These are phyloP conservation scores for Ctenodactylus gundi DNA, from an alignment of 2,113 vertebrate species.

Conservation along the genomic window DNA sequence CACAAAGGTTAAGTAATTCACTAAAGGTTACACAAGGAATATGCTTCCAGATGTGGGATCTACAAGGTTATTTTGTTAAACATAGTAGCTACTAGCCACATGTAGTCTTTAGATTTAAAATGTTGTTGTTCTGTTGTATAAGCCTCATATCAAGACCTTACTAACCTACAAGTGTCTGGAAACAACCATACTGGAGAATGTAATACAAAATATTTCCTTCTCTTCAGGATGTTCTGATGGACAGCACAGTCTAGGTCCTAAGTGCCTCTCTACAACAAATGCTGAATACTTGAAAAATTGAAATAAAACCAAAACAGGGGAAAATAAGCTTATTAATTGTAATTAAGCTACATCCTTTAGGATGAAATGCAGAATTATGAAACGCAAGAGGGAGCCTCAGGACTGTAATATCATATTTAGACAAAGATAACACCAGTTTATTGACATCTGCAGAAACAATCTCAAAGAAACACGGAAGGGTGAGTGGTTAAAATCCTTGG, in stretches of 20 bases:
- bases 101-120: not conserved
- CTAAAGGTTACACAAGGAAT: not conserved
- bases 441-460: not conserved
- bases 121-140: not conserved
- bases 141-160: not conserved
- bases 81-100: not conserved
- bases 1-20: not conserved
- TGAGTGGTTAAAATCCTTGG: not conserved
- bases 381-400: not conserved
- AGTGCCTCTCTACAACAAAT: not conserved
- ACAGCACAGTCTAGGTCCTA: not conserved
- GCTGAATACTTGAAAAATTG: not conserved
- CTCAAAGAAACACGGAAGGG: not conserved
- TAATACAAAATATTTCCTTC: not conserved
- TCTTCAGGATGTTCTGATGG: not conserved
- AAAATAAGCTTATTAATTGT: not conserved
- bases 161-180: not conserved
- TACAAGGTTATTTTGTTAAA: not conserved
- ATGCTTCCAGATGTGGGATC: not conserved
- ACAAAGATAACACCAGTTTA: not conserved
- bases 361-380: constrained; percentile 8
- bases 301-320: not conserved
- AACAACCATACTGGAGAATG: not conserved
- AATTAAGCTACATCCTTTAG: not conserved
- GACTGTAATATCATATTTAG: not conserved